phyloP scores from a whole-genome alignment of 92 coral and sea anemone species.

The Parazoanthus swiftii region DNA sequence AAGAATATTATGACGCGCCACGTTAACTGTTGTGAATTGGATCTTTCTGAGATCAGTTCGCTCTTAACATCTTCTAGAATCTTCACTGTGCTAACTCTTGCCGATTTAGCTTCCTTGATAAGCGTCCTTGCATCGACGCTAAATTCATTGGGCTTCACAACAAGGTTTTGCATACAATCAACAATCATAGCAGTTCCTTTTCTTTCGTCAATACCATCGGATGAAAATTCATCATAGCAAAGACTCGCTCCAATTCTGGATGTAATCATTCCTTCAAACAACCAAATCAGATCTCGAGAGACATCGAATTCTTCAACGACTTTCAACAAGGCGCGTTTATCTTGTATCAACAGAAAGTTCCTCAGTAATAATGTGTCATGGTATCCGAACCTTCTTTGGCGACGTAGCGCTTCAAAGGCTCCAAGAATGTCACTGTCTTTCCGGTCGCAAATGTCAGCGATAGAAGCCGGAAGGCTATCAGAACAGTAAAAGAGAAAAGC shows the following conservation, averaged over 20 bases:
- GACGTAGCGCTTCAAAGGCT: not conserved
- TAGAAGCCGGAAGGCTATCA: not conserved
- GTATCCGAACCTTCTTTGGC: not conserved
- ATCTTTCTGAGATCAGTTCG: too few species aligned
- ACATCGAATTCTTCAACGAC: not conserved
- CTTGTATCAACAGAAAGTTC: not conserved
- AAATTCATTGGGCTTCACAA: not conserved
- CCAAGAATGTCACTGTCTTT: not conserved
- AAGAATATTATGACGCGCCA: not conserved
- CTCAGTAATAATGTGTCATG: not conserved
- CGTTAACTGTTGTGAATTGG: too few species aligned
- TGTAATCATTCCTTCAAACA: not conserved
- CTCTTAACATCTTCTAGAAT: too few species aligned
- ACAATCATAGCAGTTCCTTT: not conserved
- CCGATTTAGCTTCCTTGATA: not conserved
- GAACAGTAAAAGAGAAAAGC: not conserved
- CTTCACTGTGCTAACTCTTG: not conserved
- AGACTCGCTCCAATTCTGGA: not conserved
- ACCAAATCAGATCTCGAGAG: conserved; percentile 12
- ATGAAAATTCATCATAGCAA: not conserved
- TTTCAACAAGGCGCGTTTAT: not conserved
- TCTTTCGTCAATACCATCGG: not conserved
- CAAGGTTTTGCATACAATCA: not conserved
- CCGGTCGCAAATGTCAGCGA: too few species aligned
- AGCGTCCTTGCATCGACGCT: not conserved